These are phyloP conservation scores for Coryphaenoides rupestris DNA, from an alignment of 2,113 vertebrate species.

Conservation along the genomic window DNA sequence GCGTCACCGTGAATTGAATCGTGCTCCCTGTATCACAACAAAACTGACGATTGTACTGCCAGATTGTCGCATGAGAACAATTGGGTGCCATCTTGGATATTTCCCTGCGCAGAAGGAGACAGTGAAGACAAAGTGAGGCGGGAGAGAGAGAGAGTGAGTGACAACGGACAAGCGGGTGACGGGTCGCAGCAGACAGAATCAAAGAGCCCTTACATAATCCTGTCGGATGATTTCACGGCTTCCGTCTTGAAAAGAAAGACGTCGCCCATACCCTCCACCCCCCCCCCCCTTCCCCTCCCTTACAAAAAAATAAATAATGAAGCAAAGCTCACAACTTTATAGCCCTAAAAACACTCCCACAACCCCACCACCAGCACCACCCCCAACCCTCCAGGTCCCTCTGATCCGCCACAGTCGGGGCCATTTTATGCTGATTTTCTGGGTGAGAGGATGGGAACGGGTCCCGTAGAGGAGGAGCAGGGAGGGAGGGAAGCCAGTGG, in stretches of 20 bases:
- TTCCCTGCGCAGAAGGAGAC: neutral
- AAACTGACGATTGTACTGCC: no score
- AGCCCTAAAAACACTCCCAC: constrained; percentile 34
- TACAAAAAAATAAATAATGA: constrained; percentile 33
- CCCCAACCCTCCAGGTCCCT: constrained; percentile 22
- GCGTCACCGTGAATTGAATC: no score
- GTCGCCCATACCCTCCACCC: neutral
- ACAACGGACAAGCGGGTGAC: constrained; percentile 50
- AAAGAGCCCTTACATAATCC: constrained; percentile 71
- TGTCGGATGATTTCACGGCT: constrained; percentile 69
- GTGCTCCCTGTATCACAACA: no score
- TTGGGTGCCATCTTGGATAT: no score
- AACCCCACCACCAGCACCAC: neutral
- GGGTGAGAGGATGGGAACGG: constrained; percentile 76
- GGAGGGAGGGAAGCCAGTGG: constrained; percentile 11
- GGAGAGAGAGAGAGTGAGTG: neutral
- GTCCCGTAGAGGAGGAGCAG: constrained; percentile 33
- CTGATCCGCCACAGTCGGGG: constrained; percentile 68
- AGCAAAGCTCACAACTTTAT: constrained; percentile 40
- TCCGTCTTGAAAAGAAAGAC: constrained; percentile 66
- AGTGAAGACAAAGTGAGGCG: neutral
- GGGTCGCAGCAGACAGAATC: constrained; percentile 45
- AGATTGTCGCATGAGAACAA: no score
- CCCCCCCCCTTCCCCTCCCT: no score
- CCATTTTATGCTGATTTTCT: constrained; percentile 83